Evolutionary conservation across 2,888 invertebrate genomes (phyloP).

Genomic region (Chloroclystis v-ata): DNA sequence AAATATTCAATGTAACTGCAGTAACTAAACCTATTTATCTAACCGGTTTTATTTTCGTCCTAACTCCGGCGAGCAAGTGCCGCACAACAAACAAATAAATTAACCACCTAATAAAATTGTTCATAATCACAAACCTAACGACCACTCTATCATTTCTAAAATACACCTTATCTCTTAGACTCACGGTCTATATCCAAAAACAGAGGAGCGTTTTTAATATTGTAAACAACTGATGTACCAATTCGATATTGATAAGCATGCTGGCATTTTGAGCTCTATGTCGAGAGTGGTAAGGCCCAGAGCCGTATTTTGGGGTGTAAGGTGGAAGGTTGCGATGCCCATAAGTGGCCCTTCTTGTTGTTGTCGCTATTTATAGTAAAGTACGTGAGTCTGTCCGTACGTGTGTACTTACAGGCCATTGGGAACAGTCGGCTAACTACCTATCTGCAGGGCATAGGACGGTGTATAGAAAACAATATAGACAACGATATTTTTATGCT

Average conservation of each 20-base stretch:
- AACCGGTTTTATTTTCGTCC: slow-evolving; percentile 29
- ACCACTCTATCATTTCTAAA: neutral
- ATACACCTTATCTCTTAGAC: slow-evolving; percentile 7
- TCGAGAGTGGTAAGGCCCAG: neutral
- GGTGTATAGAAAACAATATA: too few species aligned
- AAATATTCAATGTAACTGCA: slow-evolving; percentile 3
- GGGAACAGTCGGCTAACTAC: slow-evolving; percentile 4
- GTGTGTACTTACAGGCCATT: slow-evolving; percentile 8
- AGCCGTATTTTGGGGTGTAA: slow-evolving; percentile 4
- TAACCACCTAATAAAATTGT: slow-evolving; percentile 48
- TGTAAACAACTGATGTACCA: slow-evolving; percentile 21
- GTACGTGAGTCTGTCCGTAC: slow-evolving; percentile 25
- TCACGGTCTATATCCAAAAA: neutral
- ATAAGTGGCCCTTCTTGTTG: slow-evolving; percentile 48
- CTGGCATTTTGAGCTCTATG: slow-evolving; percentile 18
- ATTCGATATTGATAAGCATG: slow-evolving; percentile 1
- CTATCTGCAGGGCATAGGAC: neutral
- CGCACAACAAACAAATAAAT: slow-evolving; percentile 53
- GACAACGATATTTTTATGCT: too few species aligned
- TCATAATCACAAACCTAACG: slow-evolving; percentile 33
- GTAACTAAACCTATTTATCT: slow-evolving; percentile 16
- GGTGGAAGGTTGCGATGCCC: slow-evolving; percentile 33
- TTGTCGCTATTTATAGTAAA: slow-evolving; percentile 43
- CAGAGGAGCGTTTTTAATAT: slow-evolving; percentile 7
- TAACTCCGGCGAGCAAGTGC: slow-evolving; percentile 31